Evolutionary conservation across 2,888 invertebrate species (phyloP).

Genomic region (Malthinus seriepunctatus): DNA sequence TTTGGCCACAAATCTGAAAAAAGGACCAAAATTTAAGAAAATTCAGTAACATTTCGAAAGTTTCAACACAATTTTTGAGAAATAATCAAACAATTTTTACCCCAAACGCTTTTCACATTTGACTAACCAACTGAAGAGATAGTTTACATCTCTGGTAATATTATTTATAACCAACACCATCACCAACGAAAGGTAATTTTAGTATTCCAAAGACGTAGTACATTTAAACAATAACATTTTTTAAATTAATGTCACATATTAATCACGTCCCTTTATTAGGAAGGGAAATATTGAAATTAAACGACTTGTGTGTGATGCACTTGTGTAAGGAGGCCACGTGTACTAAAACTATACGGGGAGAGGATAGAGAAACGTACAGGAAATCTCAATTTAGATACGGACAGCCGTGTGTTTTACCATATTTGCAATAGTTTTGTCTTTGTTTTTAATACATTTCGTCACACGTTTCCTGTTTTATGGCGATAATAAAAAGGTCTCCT

Average conservation of each 20-base stretch:
- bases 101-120: neutral
- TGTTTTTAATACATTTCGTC: conserved; percentile 20
- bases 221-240: neutral
- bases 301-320: conserved; percentile 24
- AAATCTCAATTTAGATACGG: conserved; percentile 29
- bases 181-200: neutral
- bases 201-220: neutral
- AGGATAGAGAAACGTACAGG: conserved; percentile 16
- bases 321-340: conserved; percentile 25
- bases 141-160: neutral
- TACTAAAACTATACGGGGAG: conserved; percentile 10
- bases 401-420: conserved; percentile 18
- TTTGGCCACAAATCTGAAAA: neutral
- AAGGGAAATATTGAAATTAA: conserved; percentile 18
- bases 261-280: conserved; percentile 7
- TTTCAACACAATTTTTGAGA: neutral
- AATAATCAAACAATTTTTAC: neutral
- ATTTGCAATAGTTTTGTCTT: conserved; percentile 23
- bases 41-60: neutral
- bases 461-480: conserved; percentile 17
- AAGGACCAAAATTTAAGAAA: neutral
- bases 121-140: neutral
- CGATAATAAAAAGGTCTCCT: conserved; percentile 18
- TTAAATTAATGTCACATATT: conserved; percentile 3
- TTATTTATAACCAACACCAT: neutral